Base-by-base conservation (phyloP, 2,888 invertebrate species). In the Zaprionus bogoriensis region DNA sequence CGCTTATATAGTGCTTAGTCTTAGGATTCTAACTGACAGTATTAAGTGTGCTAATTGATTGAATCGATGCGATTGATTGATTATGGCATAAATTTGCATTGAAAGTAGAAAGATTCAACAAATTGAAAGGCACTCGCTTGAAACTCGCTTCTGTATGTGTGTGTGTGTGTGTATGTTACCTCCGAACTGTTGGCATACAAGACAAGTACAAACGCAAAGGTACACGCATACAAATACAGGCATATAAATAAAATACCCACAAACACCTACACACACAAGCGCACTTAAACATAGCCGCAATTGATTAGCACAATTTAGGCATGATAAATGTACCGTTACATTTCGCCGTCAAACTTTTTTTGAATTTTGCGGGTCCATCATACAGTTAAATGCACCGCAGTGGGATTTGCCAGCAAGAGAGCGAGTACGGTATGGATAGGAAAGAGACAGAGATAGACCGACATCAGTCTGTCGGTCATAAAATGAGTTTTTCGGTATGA, bases 231-330 rank as follows among this genome's bases (percentile, higher is more conserved):
- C 27, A 27, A n/a, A 20, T 41, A 22, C 6, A 17, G 10, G 32
- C 32, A 20, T 30, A 6, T 27, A 27, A 28, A 22, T 30, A 9
- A 23, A 25, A 7, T 28, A 14, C 6, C 38, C 5, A 42, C 1
- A 30, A 27, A 46, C 5, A 14, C n/a, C 25, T 10, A 25, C 10
- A 14, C 12, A 51, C 12, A 20, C 22, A 30, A 2, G 10, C 12
- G 22, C 14, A 36, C 22, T 19, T 17, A 20, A 46, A 58, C 52
- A 53, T 44, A 61, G 48, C 55, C 42, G 55, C 66, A 83, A 67
- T 74, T 83, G 83, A 82, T 79, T 76, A 67, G 68, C 61, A 53
- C 61, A 61, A 62, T 77, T 79, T 79, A 48, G 80, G 47, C 68
- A 68, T 73, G 65, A 77, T 77, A 77, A 80, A 77, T 77, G 67